Conservation (phyloP, 2,113 vertebrate species). For the Columba livia region DNA sequence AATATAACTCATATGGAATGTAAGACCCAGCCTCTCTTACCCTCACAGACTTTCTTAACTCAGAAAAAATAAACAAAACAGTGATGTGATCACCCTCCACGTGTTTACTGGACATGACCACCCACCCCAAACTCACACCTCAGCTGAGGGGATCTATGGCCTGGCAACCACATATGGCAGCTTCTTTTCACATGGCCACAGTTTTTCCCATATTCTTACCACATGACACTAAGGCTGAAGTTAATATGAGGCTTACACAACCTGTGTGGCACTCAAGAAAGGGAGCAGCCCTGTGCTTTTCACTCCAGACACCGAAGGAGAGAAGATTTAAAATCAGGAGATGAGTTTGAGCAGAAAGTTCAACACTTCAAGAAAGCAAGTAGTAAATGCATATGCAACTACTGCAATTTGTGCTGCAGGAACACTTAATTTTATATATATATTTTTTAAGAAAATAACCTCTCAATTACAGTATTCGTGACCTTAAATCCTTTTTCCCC, state of each 20-base stretch:
- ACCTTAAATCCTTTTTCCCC: conserved; percentile 7
- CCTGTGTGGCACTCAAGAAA: not conserved
- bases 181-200: not conserved
- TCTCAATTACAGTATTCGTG: not conserved
- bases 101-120: not conserved
- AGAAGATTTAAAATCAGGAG: not conserved
- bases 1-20: not conserved
- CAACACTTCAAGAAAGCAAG: not conserved
- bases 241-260: not conserved
- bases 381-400: not conserved
- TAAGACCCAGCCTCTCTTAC: not conserved
- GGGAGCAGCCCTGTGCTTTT: not conserved
- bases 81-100: not conserved
- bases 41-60: not conserved
- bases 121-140: fast-evolving
- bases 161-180: fast-evolving
- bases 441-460: not conserved
- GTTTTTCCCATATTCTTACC: not conserved
- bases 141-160: not conserved
- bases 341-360: not conserved
- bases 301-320: not conserved
- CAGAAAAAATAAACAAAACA: not conserved
- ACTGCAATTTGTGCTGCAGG: not conserved
- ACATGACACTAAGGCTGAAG: not conserved
- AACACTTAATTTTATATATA: not conserved